Evolutionary conservation across 2,113 vertebrate species (phyloP), one percentile per base, ranked within the genome.

Genomic region (Mustela nigripes): DNA sequence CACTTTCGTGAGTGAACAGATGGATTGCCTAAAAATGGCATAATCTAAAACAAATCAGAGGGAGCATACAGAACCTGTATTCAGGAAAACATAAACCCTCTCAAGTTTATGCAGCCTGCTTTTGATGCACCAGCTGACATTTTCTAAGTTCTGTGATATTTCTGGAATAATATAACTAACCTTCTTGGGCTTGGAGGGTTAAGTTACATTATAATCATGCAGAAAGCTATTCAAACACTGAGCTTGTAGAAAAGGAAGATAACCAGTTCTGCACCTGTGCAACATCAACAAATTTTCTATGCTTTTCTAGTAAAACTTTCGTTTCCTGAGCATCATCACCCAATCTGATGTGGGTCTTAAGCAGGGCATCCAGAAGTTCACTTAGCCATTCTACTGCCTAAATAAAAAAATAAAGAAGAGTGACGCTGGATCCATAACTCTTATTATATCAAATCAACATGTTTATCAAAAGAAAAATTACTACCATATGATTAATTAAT

Each of bases 221-320:
- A 94, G 83, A 97, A 92, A 95, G 67, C 71, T 91, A 98, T 36
- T 63, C 93, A 92, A 94, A 97, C 14, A 97, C 31, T 81, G 50
- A 83, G 76, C n/a, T 81, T 95, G 48, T 95, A 97, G 87, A 96
- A 97, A 96, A 97, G 92, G 79, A 98, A 92, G 94, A 5, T 1
- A 95, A 91, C 36, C 87, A 1, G 94, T 98, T 97, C 78, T 86
- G 97, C 98, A 99, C 99, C 99, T 99, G 99, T 97, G 99, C 99
- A 28, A 99, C 99, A 95, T 99, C 99, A 98, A 99, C 99, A 98
- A 99, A 99, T 98, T 99, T 99, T 98, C 99, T 99, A 98, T 99
- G 99, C 98, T 99, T 99, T 99, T 99, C 99, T 99, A 99, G 96
- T 97, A 99, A 99, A 97, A 99, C 99, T 99, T 99, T 99, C 22